Conservation (phyloP, 2,797 vertebrate genomes). For the Atherinosoma microstoma region DNA sequence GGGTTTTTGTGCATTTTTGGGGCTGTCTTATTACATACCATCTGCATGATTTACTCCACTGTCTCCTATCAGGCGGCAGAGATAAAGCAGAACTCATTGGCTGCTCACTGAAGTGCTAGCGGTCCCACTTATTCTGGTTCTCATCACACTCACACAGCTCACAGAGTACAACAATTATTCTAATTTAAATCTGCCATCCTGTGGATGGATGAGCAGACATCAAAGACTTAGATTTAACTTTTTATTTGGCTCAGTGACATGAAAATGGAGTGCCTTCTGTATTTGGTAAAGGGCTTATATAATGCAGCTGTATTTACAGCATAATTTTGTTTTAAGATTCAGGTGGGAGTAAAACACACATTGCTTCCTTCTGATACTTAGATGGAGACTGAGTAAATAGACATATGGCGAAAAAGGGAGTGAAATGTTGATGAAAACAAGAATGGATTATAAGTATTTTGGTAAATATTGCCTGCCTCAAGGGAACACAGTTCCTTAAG, state of each 20-base stretch:
- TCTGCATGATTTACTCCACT: background rate
- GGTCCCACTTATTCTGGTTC: background rate
- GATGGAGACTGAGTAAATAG: background rate
- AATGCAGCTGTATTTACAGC: background rate
- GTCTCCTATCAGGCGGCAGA: background rate
- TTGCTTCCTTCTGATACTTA: background rate
- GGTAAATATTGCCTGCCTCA: background rate
- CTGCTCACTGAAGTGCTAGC: background rate
- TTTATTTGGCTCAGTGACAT: background rate
- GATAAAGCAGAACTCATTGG: background rate
- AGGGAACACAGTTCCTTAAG: background rate
- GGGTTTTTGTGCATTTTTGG: background rate
- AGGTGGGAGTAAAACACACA: background rate
- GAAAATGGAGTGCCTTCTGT: background rate
- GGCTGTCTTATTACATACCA: background rate
- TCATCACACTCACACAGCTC: background rate
- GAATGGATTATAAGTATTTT: background rate
- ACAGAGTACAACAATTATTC: background rate
- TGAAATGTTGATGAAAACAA: background rate
- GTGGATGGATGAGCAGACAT: background rate
- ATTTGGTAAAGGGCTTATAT: background rate
- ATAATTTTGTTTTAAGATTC: no score
- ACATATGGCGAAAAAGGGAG: background rate
- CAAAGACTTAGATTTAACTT: background rate
- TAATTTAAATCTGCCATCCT: background rate